Conservation (phyloP, 2,113 vertebrate species). For the Nansenia antarctica region DNA sequence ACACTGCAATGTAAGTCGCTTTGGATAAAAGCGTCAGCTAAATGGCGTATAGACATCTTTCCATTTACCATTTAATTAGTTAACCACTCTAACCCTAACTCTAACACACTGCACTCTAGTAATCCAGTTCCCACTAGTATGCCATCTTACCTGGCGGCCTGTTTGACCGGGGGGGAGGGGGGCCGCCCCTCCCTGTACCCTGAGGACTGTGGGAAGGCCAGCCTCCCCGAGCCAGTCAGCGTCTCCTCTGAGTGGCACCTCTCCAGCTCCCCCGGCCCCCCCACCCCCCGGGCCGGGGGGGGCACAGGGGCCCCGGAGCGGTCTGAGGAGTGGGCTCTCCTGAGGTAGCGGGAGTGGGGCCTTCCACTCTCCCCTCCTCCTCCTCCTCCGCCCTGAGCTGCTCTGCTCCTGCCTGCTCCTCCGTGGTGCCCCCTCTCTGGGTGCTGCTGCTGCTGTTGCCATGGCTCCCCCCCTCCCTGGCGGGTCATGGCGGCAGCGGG, state of each 20-base stretch:
- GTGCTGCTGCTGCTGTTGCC: constrained; percentile 62
- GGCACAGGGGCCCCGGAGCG: constrained; percentile 70
- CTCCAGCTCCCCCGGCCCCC: constrained; percentile 59
- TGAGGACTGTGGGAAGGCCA: constrained; percentile 67
- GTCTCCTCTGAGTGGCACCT: constrained; percentile 88
- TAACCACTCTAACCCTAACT: background rate
- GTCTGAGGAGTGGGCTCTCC: constrained; percentile 91
- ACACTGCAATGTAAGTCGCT: no score
- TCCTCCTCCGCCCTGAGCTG: constrained; percentile 66
- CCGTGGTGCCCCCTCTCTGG: constrained; percentile 53
- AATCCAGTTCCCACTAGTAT: background rate
- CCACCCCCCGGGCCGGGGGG: constrained; percentile 53
- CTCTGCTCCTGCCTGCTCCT: constrained; percentile 51
- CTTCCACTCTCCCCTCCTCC: constrained; percentile 68
- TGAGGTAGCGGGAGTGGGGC: constrained; percentile 87
- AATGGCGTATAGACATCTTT: no score
- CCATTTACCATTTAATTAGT: background rate
- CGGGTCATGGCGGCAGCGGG: constrained; percentile 67
- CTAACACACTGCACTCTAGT: background rate
- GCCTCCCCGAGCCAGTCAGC: constrained; percentile 69
- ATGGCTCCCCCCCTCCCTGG: constrained; percentile 68
- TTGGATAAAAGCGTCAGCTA: no score
- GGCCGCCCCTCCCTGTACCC: constrained; percentile 63
- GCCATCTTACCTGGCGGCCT: constrained; percentile 79
- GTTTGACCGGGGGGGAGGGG: constrained; percentile 80